Evolutionary conservation across 2,113 vertebrate genomes (phyloP), one percentile per base, ranked within the genome.

Genomic region (Phyllopteryx taeniolatus): DNA sequence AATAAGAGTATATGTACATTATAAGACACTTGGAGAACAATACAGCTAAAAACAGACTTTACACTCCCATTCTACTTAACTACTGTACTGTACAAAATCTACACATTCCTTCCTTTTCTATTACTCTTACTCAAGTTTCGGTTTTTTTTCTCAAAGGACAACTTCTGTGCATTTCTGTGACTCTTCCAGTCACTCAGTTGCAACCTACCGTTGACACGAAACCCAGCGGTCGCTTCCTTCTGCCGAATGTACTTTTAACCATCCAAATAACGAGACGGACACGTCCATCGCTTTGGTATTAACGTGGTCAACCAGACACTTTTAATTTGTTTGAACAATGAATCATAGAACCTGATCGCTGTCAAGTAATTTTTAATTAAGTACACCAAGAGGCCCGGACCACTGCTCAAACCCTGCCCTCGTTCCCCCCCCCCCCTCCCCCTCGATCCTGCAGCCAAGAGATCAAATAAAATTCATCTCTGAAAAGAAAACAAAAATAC

Each of bases 221-320:
- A 39, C 35, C 35, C 35, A 39, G 35, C 35, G 35, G 35, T 39
- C 35, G 35, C 6, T 39, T 5, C 35, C 35, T 39, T 39, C 35
- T 47, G 13, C 46, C 14, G 11, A 47, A 13, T 27, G 15, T 27
- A 61, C 13, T 42, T 39, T 63, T 9, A 42, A 14, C 15, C 15
- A 27, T 10, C 15, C 22, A 35, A 33, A 84, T 67, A 84, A 81
- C 7, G 76, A 85, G 51, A 77, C 49, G 3, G 53, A 20, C 67
- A 64, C 61, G 75, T 8, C 47, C 46, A 49, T 71, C 61, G 22
- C 68, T 78, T 88, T 86, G 85, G 83, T 85, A 87, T 85, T 85
- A 82, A 86, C 82, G 79, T 83, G 81, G 87, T 86, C 87, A 85
- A 85, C 82, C 88, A 88, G 83, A 89, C 85, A 85, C 72, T 85